Evolutionary conservation across 2,888 invertebrate species (phyloP).

Genomic region (Euproctis similis): DNA sequence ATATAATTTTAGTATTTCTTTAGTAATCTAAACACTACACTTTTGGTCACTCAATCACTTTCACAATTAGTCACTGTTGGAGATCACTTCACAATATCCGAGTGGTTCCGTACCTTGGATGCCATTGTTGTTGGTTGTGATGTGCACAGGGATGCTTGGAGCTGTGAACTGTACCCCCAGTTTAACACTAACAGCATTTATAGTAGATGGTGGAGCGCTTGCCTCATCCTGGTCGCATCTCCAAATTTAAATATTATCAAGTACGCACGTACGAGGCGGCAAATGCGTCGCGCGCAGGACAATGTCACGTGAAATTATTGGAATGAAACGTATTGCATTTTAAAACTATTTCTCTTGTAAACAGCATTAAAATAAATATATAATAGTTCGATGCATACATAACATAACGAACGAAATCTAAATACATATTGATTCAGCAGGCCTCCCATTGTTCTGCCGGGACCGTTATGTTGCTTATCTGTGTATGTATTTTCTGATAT

Average conservation of each 20-base stretch:
- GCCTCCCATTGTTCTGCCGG: no score
- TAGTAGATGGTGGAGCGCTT: conserved; percentile 34
- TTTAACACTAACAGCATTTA: conserved; percentile 56
- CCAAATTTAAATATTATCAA: conserved; percentile 70
- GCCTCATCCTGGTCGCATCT: conserved; percentile 61
- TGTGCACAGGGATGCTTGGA: conserved; percentile 58
- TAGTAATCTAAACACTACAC: no score
- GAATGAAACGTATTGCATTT: no score
- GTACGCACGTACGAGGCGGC: conserved; percentile 56
- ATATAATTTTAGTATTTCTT: no score
- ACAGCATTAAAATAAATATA: no score
- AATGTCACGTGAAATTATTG: conserved; percentile 34
- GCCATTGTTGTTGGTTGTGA: conserved; percentile 52
- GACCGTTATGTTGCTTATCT: no score
- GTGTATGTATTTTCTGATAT: no score
- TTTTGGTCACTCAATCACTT: no score
- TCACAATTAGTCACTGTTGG: conserved; percentile 29
- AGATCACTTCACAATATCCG: conserved; percentile 39
- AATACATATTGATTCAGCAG: no score
- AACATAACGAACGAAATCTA: no score
- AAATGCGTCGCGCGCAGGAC: conserved; percentile 26
- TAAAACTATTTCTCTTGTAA: no score
- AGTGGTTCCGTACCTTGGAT: conserved; percentile 59
- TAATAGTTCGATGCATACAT: no score
- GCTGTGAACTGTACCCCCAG: conserved; percentile 62